phyloP scores from a whole-genome alignment of 2,797 vertebrate genomes.

The Pantherophis alleghaniensis region DNA sequence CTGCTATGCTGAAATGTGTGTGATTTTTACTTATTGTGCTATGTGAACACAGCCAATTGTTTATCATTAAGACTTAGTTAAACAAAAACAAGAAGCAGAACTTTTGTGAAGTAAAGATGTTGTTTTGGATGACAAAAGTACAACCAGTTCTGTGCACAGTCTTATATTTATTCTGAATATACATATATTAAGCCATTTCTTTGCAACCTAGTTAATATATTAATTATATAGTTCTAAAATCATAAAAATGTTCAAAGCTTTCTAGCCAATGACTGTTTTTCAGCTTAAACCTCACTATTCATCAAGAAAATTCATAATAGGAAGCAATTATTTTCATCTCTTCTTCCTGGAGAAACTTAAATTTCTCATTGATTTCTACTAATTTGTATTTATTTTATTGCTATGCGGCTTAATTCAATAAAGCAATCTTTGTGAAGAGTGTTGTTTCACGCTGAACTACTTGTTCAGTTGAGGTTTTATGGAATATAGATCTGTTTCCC shows the following conservation, averaged over 20 bases:
- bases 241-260: not conserved
- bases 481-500: constrained; percentile 53
- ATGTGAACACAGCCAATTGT: not conserved
- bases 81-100: not conserved
- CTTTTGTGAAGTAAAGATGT: not conserved
- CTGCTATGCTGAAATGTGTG: not conserved
- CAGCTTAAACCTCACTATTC: not conserved
- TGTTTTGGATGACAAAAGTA: not conserved
- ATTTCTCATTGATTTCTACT: not conserved
- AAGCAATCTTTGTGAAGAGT: not conserved
- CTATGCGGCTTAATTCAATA: rapidly evolving
- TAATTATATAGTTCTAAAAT: not conserved
- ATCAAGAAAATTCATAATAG: not conserved
- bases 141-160: not conserved
- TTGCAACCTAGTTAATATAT: not conserved
- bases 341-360: not conserved
- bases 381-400: not conserved
- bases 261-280: not conserved
- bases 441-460: not conserved
- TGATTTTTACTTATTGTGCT: not conserved
- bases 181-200: not conserved
- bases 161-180: not conserved
- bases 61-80: not conserved
- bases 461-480: constrained; percentile 41
- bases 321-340: not conserved